Conservation (phyloP, 2,797 vertebrate species). For the Pseudochaenichthys georgianus region DNA sequence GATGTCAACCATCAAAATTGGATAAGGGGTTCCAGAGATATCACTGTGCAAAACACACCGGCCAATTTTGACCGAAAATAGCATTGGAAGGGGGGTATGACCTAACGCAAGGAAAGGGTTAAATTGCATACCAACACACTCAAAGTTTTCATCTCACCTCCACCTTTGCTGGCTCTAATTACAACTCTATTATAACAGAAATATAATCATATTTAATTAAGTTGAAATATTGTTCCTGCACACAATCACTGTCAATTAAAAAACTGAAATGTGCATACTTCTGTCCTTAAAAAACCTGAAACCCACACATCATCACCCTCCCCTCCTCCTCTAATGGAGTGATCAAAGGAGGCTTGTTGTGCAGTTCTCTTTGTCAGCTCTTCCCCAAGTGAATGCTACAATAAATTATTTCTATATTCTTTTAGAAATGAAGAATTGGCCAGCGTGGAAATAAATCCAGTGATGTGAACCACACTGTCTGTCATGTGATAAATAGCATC, state of each 20-base stretch:
- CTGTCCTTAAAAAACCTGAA: conserved; percentile 3
- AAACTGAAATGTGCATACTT: conserved; percentile 1
- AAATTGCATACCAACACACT: not conserved
- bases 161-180: too few species aligned
- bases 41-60: too few species aligned
- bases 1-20: too few species aligned
- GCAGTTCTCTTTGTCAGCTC: too few species aligned
- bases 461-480: conserved; percentile 42
- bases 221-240: not conserved
- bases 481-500: conserved; percentile 63
- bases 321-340: too few species aligned
- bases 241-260: not conserved
- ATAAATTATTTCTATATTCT: conserved; percentile 17
- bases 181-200: not conserved
- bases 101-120: too few species aligned
- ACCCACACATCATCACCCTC: conserved; percentile 1
- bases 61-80: too few species aligned
- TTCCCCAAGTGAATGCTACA: too few species aligned
- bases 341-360: too few species aligned
- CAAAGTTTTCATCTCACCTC: not conserved
- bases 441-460: conserved; percentile 29
- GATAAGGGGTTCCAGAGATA: too few species aligned
- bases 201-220: not conserved
- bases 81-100: too few species aligned
- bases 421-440: conserved; percentile 19